phyloP scores from a whole-genome alignment of 2,113 vertebrate genomes.

The Rhinolophus ferrumequinum region DNA sequence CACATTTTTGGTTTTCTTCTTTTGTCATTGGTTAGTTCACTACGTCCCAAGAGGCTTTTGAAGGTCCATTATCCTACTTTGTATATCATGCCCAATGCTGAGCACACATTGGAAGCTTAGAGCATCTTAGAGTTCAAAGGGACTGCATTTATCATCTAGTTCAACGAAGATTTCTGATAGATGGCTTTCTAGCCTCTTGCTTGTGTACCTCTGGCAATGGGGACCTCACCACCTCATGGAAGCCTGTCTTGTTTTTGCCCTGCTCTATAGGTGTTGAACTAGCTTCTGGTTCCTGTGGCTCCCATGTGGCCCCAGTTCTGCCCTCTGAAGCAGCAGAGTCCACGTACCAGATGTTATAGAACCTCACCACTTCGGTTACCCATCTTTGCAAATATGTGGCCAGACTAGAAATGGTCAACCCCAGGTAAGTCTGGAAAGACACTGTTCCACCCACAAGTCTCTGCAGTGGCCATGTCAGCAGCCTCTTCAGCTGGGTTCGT shows the following conservation, averaged over 20 bases:
- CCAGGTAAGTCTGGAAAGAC: neutral
- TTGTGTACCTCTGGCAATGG: neutral
- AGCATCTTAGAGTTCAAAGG: conserved; percentile 25
- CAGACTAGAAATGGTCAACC: conserved; percentile 1
- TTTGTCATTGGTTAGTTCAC: neutral
- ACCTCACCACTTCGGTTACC: neutral
- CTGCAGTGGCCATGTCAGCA: neutral
- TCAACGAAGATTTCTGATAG: conserved; percentile 11
- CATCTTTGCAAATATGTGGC: neutral
- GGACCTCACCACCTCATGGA: neutral
- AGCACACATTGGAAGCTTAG: neutral
- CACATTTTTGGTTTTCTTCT: neutral
- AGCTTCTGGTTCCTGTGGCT: neutral
- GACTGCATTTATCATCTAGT: neutral
- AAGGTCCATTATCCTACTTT: neutral
- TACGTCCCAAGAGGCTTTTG: neutral
- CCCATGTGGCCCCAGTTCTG: neutral
- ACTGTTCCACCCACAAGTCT: neutral
- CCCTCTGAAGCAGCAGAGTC: neutral
- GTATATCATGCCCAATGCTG: neutral
- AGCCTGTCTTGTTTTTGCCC: neutral
- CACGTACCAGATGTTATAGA: neutral
- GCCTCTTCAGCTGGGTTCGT: neutral
- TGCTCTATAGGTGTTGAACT: neutral
- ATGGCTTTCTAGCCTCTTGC: neutral